Conservation (phyloP, 2,888 invertebrate genomes). For the Ormyrus rosae region DNA sequence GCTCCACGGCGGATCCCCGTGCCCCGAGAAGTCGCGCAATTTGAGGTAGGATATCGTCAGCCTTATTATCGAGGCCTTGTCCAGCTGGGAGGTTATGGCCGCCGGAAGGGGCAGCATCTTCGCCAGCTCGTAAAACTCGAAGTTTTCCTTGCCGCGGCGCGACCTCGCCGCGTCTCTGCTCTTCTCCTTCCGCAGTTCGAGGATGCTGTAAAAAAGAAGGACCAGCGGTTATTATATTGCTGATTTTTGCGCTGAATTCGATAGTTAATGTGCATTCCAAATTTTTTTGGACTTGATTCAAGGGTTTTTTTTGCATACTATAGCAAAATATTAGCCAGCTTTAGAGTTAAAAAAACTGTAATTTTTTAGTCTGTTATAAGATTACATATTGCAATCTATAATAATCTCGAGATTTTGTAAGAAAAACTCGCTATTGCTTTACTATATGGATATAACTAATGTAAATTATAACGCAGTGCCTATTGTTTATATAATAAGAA, state of each 20-base stretch:
- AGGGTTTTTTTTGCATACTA: no score
- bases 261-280: neutral
- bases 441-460: no score
- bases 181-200: slow-evolving; percentile 95
- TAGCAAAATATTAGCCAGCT: no score
- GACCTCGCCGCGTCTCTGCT: slow-evolving; percentile 95
- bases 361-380: no score
- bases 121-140: slow-evolving; percentile 96
- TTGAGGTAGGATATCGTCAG: slow-evolving; percentile 97
- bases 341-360: no score
- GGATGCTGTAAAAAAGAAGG: slow-evolving; percentile 83
- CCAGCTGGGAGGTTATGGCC: slow-evolving; percentile 94
- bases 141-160: slow-evolving; percentile 95
- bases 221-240: neutral
- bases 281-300: no score
- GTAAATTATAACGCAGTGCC: no score
- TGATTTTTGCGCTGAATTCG: neutral
- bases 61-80: slow-evolving; percentile 97
- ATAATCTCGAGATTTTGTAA: no score
- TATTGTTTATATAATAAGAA: no score
- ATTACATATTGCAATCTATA: no score
- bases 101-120: slow-evolving; percentile 94
- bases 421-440: no score
- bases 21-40: slow-evolving; percentile 94
- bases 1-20: slow-evolving; percentile 98